Base-by-base conservation (phyloP, 2,888 invertebrate species). In the Cylindroiulus punctatus region DNA sequence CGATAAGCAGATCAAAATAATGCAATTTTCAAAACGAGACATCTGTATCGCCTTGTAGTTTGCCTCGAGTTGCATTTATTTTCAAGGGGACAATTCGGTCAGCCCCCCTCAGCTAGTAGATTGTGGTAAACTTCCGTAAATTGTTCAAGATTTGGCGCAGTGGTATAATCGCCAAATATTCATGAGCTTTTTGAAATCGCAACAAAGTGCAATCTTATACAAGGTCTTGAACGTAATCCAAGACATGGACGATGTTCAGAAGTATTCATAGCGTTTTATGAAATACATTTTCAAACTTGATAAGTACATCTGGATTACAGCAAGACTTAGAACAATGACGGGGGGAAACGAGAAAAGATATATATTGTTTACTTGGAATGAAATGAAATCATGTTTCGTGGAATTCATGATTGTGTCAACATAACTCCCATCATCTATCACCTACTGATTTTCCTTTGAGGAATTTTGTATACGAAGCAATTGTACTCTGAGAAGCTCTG, bases 1-100 rank as follows among this genome's bases (percentile, higher is more conserved):
- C 76, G 76, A 76, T 76, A 76, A 30, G 76, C 26, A 26, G 76
- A 76, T 76, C 76, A 76, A 76, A 76, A 76, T 76, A 76, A 76
- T 76, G 76, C 76, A 76, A 76, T 76, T 76, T 76, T 36, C 36
- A 30, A 26, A 30, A 76, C 30, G 76, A 76, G 76, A 76, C 76
- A 76, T 76, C 76, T 76, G 76, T 76, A 76, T 65, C 65, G 26
- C 65, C 2, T 65, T 22, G 65, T n/a, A 52, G 19, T 44, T 44
- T 44, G 44, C 52, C 52, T 12, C 19, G 17, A 10, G 52, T 52
- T 1, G 52, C 19, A 1, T 52, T 52, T 12, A 19, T 57, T 57
- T 57, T 19, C 2, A 22, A 57, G 19, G 22, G 22, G 7, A 57
- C 22, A 57, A 57, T 7, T 19, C 36, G 36, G 36, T 7, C 7